Evolutionary conservation across 2,113 vertebrate genomes (phyloP), one percentile per base, ranked within the genome.

Genomic region (Notarius lentiginosus): DNA sequence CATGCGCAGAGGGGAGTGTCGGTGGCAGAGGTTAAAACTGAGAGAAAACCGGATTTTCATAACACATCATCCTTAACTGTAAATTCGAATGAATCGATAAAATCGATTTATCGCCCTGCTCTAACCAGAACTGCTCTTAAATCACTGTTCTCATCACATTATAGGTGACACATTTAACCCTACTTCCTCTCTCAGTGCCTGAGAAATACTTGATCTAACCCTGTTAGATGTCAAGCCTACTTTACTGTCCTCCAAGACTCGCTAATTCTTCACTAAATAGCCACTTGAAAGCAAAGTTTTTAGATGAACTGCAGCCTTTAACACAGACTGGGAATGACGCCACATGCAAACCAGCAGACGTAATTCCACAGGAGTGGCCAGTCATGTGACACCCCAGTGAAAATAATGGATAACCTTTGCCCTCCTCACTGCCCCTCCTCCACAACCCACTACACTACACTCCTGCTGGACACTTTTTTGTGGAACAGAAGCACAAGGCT

Each of bases 331-430:
- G 47, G 73, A 76, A 11, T 76, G 73, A 76, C 73, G 11, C 49
- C 73, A 76, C 73, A 76, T 2, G 24, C 47, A 76, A 22, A 51
- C 47, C 41, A n/a, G 51, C 34, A 83, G 77, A 51, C 60, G 24
- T 51, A 41, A 58, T 79, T 79, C 10, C 61, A 63, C 10, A 72
- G 47, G 79, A 85, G 80, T 34, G 17, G 22, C 30, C 24, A 53
- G 80, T 84, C 84, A 88, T 87, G 86, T 83, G 87, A 82, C 72
- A 58, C 49, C 84, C 83, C 5, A 34, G 66, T 24, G 41, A 75
- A 73, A 51, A 88, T 86, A 87, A 89, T 82, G 56, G 87, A 91
- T 90, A 87, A 91, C 86, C 86, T 86, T 86, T 89, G 82, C 85
- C 77, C 86, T 73, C 82, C 22, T 56, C 86, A 66, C 20, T 20